These are phyloP conservation scores for Troides oblongomaculatus DNA, from an alignment of 2,888 invertebrate species.

Conservation along the genomic window DNA sequence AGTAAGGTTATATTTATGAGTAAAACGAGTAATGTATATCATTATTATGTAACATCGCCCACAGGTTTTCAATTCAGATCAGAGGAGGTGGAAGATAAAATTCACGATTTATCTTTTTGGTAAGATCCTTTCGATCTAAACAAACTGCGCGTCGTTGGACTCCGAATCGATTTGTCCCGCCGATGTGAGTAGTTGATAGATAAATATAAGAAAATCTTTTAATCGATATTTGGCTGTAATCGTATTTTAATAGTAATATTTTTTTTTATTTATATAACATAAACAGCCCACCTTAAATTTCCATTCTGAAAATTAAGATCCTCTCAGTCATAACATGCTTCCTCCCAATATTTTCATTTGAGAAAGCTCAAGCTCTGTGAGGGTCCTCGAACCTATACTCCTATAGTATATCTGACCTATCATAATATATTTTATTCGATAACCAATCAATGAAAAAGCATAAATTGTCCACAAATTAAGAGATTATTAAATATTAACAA, in stretches of 20 bases:
- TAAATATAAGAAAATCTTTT: conserved; percentile 48
- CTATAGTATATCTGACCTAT: too few species aligned
- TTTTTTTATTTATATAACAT: not conserved
- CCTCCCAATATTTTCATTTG: too few species aligned
- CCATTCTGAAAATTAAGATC: not conserved
- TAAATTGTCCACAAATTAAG: too few species aligned
- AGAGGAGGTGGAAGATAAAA: conserved; percentile 55
- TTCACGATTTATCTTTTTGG: conserved; percentile 73
- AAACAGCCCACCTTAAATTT: not conserved
- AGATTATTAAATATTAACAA: too few species aligned
- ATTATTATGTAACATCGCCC: not conserved
- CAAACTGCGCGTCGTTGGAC: conserved; percentile 64
- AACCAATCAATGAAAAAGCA: too few species aligned
- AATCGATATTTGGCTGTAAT: conserved; percentile 33
- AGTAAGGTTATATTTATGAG: not conserved
- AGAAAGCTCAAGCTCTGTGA: too few species aligned
- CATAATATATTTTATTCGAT: too few species aligned
- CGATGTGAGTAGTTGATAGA: conserved; percentile 40
- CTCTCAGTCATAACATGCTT: not conserved
- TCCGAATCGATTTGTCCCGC: conserved; percentile 69
- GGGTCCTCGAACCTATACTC: too few species aligned
- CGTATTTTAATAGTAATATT: not conserved
- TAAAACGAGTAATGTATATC: conserved; percentile 40
- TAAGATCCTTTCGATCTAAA: conserved; percentile 65
- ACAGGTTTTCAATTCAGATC: not conserved